A percentile compares a stretch with the other conserved stretches of the same genome.
Conservation (phyloP, 2,797 vertebrate species). For the Momotus momota region DNA sequence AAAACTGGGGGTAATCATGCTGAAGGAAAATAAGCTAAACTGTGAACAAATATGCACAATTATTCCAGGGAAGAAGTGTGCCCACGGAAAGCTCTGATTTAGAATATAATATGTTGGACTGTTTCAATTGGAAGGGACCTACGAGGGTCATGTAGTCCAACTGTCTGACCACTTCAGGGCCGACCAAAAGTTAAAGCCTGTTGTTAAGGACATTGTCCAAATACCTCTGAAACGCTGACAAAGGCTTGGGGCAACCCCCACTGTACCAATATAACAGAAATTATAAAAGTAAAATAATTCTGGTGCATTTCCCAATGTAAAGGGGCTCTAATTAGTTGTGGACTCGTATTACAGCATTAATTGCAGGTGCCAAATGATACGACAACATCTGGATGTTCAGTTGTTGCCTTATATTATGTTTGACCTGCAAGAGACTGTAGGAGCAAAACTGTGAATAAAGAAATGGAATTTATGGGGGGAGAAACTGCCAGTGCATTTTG, state of each 20-base stretch:
- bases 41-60: not conserved
- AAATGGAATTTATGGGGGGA: not conserved
- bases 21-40: not conserved
- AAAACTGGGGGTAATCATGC: not conserved
- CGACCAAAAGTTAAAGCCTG: not conserved
- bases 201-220: not conserved
- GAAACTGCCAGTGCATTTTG: not conserved
- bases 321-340: not conserved
- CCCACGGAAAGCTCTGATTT: not conserved
- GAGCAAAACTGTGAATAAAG: not conserved
- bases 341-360: not conserved
- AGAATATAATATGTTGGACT: not conserved
- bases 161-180: not conserved
- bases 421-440: not conserved
- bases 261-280: not conserved
- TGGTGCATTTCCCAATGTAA: not conserved
- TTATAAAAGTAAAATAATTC: not conserved
- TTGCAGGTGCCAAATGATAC: not conserved
- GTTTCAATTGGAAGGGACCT: not conserved
- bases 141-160: not conserved
- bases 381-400: not conserved
- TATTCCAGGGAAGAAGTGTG: not conserved
- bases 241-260: not conserved
- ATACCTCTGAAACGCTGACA: not conserved
- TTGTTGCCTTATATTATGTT: not conserved